Evolutionary conservation across 2,113 vertebrate species (phyloP).

Genomic region (Pomatostomus ruficeps): DNA sequence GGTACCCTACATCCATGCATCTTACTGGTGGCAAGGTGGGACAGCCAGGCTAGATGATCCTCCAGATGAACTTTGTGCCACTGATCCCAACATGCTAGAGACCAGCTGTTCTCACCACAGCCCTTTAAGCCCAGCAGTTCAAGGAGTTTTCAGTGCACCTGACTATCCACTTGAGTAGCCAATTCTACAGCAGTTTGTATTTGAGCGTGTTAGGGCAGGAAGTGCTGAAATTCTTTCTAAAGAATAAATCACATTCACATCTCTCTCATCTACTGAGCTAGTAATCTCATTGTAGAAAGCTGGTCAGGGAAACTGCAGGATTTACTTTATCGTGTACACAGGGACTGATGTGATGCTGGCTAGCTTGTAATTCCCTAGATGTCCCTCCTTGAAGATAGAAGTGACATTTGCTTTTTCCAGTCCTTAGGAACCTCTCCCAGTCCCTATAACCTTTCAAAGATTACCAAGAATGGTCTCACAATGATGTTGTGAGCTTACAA

Average conservation of each 20-base stretch:
- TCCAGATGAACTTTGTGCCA: neutral
- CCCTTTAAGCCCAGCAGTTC: neutral
- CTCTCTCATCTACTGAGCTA: neutral
- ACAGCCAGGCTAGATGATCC: neutral
- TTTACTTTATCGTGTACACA: neutral
- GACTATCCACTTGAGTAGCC: accelerated
- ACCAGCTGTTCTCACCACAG: neutral
- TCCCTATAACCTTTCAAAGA: neutral
- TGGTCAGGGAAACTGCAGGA: neutral
- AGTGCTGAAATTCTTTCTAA: neutral
- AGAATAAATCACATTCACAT: neutral
- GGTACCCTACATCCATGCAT: too few relatives aligned
- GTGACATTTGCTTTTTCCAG: neutral
- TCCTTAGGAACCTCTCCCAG: neutral
- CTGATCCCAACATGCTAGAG: too few relatives aligned
- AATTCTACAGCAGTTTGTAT: neutral
- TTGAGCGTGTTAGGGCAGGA: neutral
- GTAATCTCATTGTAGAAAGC: neutral
- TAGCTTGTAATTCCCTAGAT: neutral
- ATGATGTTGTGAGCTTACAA: neutral
- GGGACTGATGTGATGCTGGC: neutral
- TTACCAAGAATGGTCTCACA: neutral
- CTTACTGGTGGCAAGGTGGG: neutral
- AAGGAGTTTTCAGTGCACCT: neutral
- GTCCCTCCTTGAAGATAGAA: neutral